Evolutionary conservation across 1,140 invertebrate genomes (phyloP).

Genomic region (Pantala flavescens): DNA sequence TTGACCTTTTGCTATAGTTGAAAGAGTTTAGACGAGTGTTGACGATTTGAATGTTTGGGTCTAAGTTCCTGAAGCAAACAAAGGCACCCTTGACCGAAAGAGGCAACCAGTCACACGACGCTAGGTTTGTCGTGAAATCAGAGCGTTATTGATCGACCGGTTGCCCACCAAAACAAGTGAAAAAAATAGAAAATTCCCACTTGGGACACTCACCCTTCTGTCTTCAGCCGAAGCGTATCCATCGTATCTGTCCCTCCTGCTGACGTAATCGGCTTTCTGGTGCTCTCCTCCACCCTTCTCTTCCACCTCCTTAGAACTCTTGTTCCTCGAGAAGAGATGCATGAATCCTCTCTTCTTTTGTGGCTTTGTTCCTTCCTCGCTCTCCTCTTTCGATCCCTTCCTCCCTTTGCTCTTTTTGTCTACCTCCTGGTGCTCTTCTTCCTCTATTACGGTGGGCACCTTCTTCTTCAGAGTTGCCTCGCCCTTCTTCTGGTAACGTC

Average conservation of each 20-base stretch:
- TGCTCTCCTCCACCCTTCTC: constrained; percentile 15
- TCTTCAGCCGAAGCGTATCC: not conserved
- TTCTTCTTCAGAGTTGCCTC: not conserved
- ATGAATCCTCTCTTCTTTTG: not conserved
- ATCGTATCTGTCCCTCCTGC: not conserved
- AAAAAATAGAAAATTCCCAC: too few species aligned
- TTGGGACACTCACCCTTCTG: not conserved
- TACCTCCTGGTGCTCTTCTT: not conserved
- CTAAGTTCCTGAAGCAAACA: too few species aligned
- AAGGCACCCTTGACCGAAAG: too few species aligned
- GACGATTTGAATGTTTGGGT: too few species aligned
- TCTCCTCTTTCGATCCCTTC: constrained; percentile 2
- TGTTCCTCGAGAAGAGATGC: not conserved
- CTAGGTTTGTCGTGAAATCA: too few species aligned
- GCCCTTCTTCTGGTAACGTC: not conserved
- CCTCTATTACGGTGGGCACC: not conserved
- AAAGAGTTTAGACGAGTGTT: too few species aligned
- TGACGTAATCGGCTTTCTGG: constrained; percentile 14
- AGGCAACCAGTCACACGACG: too few species aligned
- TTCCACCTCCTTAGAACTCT: constrained; percentile 1
- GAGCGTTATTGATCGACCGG: too few species aligned
- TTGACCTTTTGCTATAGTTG: too few species aligned
- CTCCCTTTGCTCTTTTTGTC: not conserved
- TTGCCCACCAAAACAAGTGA: too few species aligned
- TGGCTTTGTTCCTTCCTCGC: not conserved